phyloP scores from a whole-genome alignment of 1,140 invertebrate genomes.

The Ceratosolen fusciceps region DNA sequence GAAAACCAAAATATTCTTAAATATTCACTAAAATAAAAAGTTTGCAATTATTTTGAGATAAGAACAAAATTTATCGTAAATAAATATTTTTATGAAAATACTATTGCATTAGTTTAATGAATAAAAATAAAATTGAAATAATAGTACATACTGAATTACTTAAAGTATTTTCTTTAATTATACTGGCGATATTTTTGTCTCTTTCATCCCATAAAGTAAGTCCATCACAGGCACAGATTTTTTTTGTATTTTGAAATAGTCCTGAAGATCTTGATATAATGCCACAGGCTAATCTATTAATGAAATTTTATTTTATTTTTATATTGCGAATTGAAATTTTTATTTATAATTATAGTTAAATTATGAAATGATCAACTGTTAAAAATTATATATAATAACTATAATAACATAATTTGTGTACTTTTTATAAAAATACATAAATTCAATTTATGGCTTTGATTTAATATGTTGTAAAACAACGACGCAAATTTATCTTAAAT shows the following conservation, averaged over 20 bases:
- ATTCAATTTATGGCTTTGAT: no score
- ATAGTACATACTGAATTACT: slow-evolving; percentile 53
- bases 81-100: slow-evolving; percentile 9
- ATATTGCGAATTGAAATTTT: no score
- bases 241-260: slow-evolving; percentile 78
- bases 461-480: no score
- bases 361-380: no score
- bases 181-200: slow-evolving; percentile 57
- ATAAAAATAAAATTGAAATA: slow-evolving; percentile 45
- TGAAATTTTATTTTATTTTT: no score
- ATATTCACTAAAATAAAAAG: slow-evolving; percentile 47
- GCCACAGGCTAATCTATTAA: slow-evolving; percentile 75
- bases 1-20: background rate
- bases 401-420: no score
- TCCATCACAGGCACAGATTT: slow-evolving; percentile 79
- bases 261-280: slow-evolving; percentile 80
- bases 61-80: background rate
- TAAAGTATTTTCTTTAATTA: slow-evolving; percentile 9
- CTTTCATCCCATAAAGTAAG: slow-evolving; percentile 79
- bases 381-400: no score
- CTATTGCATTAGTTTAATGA: slow-evolving; percentile 18
- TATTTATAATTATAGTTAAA: no score
- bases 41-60: background rate
- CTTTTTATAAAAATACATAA: no score
- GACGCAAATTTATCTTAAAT: no score